Evolutionary conservation across 2,113 vertebrate genomes (phyloP), one percentile per base, ranked within the genome.

Genomic region (Pedionomus torquatus): DNA sequence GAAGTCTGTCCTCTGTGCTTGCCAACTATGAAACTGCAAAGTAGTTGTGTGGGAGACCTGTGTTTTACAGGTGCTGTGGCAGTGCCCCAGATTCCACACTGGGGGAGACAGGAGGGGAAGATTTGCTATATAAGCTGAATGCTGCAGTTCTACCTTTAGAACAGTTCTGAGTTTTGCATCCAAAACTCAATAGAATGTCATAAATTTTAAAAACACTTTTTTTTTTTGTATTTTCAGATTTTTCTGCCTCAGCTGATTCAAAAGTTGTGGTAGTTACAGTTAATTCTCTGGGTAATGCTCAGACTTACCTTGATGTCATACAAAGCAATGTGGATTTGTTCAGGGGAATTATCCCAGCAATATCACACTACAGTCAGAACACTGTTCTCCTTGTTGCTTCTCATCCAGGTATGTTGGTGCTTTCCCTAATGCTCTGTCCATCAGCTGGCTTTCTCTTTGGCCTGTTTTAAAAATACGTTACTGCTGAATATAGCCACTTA

Each of bases 271-370:
- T 99, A 87, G 96, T 99, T 77, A 99, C 99, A 1, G 97, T 98
- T 3, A 99, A 99, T 46, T 98, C 98, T 21, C 98, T 99, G 98
- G 99, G 98, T 70, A 98, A 97, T 18, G 98, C 99, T 95, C 98
- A 99, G 97, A 99, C 99, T 1, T 99, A 99, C 6, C 96, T 98
- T 1, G 98, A 98, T 35, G 99, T 99, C 60, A 97, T 99, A 35
- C 99, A 99, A 95, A 99, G 98, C 66, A 99, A 99, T 0, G 99
- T 99, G 80, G 98, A 99, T 81, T 93, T 99, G 93, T 99, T 99
- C 96, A 97, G 98, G 93, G 96, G 98, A 43, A 97, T 99, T 55
- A 97, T 99, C 76, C 99, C 99, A 28, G 96, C 89, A 54, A 86
- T 99, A 87, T 98, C 98, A 3, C 98, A 96, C 69, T 98, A 99